Evolutionary conservation across 2,888 invertebrate species (phyloP).

Genomic region (Drosophila ustulata): DNA sequence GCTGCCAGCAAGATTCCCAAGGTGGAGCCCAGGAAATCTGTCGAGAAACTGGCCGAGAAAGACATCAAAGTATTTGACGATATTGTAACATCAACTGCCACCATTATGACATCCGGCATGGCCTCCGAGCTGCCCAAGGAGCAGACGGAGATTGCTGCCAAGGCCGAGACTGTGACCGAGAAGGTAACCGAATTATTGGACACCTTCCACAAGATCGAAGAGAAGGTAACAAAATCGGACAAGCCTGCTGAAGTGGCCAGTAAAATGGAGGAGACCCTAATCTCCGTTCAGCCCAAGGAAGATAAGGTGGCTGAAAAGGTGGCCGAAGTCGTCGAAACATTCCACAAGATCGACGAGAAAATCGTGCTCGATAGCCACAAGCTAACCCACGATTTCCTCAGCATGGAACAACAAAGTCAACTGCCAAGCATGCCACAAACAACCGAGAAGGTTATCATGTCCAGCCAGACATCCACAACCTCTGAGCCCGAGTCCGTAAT

Average conservation of each 20-base stretch:
- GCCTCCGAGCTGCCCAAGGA: constrained; percentile 36
- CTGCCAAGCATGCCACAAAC: constrained; percentile 49
- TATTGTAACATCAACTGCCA: constrained; percentile 57
- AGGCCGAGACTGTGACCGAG: constrained; percentile 67
- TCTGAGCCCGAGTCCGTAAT: constrained; percentile 65
- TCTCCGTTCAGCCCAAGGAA: constrained; percentile 26
- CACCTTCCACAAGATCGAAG: constrained; percentile 68
- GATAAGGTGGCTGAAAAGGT: constrained; percentile 64
- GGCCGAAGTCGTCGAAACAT: constrained; percentile 59
- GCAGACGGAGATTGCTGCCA: constrained; percentile 55
- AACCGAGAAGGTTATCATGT: constrained; percentile 43
- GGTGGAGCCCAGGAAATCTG: constrained; percentile 68
- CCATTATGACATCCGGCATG: constrained; percentile 65
- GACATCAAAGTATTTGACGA: constrained; percentile 63
- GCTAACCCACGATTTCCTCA: constrained; percentile 75
- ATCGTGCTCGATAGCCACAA: constrained; percentile 64
- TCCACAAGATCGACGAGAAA: constrained; percentile 66
- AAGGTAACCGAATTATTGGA: constrained; percentile 64
- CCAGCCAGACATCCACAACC: constrained; percentile 60
- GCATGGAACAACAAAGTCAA: constrained; percentile 76
- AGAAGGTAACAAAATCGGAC: constrained; percentile 48
- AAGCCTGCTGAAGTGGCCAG: constrained; percentile 37
- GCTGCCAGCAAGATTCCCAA: constrained; percentile 73
- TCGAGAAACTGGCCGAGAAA: constrained; percentile 57
- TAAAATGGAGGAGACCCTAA: constrained; percentile 40